phyloP scores from a whole-genome alignment of 1,140 invertebrate species.

The Drosophila arizonae region DNA sequence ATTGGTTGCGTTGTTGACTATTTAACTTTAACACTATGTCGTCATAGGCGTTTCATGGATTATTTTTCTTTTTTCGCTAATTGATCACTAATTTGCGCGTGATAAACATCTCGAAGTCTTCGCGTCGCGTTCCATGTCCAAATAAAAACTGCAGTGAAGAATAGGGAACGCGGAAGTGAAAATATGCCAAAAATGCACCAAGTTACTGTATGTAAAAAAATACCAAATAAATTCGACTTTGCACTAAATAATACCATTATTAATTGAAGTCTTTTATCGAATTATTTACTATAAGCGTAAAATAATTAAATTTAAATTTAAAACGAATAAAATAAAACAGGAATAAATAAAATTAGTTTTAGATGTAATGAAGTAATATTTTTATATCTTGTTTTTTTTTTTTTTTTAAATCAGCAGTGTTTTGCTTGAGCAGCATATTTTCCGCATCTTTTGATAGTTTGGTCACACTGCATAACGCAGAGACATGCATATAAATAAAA shows the following conservation, averaged over 20 bases:
- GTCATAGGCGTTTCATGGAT: constrained; percentile 34
- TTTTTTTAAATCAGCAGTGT: not conserved
- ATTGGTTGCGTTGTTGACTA: constrained; percentile 47
- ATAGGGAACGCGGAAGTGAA: constrained; percentile 53
- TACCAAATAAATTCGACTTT: not conserved
- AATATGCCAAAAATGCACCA: constrained; percentile 41
- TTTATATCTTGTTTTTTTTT: too few relatives aligned
- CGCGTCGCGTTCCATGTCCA: constrained; percentile 58
- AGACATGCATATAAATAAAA: constrained; percentile 29
- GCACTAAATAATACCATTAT: not conserved
- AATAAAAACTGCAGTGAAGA: constrained; percentile 60
- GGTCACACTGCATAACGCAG: constrained; percentile 20
- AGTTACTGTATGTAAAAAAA: constrained; percentile 14
- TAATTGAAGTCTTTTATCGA: not conserved
- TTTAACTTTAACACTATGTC: constrained; percentile 33
- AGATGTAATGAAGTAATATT: too few relatives aligned
- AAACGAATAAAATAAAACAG: not conserved
- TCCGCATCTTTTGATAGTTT: not conserved
- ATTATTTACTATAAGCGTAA: not conserved
- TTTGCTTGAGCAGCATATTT: constrained; percentile 8
- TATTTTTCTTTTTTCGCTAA: constrained; percentile 27
- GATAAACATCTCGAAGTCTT: constrained; percentile 55
- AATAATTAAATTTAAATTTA: not conserved
- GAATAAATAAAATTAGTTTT: not conserved
- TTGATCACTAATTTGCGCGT: constrained; percentile 44